A percentile compares a stretch with the other conserved stretches of the same genome.
Evolutionary conservation across 1,140 invertebrate genomes (phyloP).

Genomic region (Epicauta chinensis): DNA sequence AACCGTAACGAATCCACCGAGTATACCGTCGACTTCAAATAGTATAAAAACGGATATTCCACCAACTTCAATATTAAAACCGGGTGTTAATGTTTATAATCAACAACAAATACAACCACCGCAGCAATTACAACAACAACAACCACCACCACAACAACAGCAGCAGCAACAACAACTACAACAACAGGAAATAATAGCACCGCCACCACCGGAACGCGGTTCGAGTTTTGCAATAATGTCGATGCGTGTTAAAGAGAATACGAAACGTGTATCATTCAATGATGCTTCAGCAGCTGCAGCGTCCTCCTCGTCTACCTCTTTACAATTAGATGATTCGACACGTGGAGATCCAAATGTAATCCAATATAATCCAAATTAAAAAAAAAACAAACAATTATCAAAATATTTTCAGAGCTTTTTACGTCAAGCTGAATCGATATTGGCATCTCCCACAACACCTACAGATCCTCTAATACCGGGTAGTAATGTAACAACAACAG

Average conservation of each 20-base stretch:
- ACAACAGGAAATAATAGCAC: conserved; percentile 44
- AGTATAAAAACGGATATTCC: conserved; percentile 27
- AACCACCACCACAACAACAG: not conserved
- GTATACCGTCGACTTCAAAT: not conserved
- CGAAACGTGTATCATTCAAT: conserved; percentile 43
- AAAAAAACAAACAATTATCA: not conserved
- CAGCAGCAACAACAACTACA: not conserved
- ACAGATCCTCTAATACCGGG: conserved; percentile 49
- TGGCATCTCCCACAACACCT: conserved; percentile 65
- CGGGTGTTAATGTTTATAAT: conserved; percentile 18
- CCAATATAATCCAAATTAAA: not conserved
- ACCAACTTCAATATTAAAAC: conserved; percentile 39
- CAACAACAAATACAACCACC: conserved; percentile 30
- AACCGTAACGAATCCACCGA: not conserved
- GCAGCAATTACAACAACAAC: conserved; percentile 15
- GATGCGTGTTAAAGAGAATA: conserved; percentile 47
- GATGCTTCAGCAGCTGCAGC: conserved; percentile 28
- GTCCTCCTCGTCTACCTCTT: conserved; percentile 39
- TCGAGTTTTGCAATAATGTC: conserved; percentile 79
- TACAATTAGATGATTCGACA: conserved; percentile 50
- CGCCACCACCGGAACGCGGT: conserved; percentile 69
- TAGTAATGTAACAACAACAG: conserved; percentile 45
- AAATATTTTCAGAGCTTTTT: conserved; percentile 63
- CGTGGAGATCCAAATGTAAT: conserved; percentile 76
- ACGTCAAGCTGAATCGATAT: conserved; percentile 68